These are phyloP conservation scores for Tethea ocularis DNA, from an alignment of 2,888 invertebrate genomes.

Conservation along the genomic window DNA sequence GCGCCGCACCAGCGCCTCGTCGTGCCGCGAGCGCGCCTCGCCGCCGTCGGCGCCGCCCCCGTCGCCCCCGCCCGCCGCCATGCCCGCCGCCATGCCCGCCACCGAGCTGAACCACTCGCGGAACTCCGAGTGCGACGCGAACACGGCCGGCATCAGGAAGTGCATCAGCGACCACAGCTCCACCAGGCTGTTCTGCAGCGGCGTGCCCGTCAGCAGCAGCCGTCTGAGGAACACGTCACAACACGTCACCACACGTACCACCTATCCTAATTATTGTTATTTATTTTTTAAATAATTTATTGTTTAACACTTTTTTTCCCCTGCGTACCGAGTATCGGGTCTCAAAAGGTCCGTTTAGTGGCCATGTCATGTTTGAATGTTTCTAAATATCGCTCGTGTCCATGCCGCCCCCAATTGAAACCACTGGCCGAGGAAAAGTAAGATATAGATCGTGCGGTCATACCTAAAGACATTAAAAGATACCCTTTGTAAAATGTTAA, in stretches of 20 bases:
- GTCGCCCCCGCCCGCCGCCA: conserved; percentile 59
- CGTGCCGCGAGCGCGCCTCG: conserved; percentile 48
- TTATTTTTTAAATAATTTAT: too few species aligned
- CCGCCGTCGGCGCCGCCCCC: conserved; percentile 65
- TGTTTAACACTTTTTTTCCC: too few species aligned
- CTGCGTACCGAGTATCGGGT: too few species aligned
- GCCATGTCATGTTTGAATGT: too few species aligned
- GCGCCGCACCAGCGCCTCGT: conserved; percentile 64
- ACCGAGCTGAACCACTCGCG: conserved; percentile 99
- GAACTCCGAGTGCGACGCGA: conserved; percentile 97
- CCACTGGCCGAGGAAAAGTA: too few species aligned
- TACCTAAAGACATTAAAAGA: not conserved
- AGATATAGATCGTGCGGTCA: too few species aligned
- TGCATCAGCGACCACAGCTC: conserved; percentile 99
- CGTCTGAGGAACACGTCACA: too few species aligned
- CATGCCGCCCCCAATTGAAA: too few species aligned
- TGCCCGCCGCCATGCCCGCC: conserved; percentile 79
- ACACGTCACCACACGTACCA: too few species aligned
- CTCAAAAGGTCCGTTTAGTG: too few species aligned
- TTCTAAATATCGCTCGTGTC: too few species aligned
- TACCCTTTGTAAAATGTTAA: not conserved
- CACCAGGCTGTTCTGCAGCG: conserved; percentile 97
- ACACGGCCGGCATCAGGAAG: conserved; percentile 98
- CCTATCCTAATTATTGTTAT: too few species aligned
- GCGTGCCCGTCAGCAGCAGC: conserved; percentile 96